Evolutionary conservation across 2,888 invertebrate species (phyloP).

Genomic region (Eristalis tenax): DNA sequence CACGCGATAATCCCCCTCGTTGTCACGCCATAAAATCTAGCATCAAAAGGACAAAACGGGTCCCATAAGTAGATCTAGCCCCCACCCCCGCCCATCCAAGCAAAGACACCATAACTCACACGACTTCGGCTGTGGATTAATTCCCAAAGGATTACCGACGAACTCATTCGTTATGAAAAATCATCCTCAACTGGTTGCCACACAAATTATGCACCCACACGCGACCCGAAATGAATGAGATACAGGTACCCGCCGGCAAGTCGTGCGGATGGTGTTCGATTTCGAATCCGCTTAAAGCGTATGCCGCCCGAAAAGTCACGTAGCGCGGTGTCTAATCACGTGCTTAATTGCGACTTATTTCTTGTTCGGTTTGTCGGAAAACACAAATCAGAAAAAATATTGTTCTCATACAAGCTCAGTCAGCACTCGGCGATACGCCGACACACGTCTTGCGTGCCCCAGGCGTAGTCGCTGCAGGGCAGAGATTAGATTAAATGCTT

Average conservation of each 20-base stretch:
- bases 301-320: slow-evolving; percentile 54
- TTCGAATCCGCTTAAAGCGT: slow-evolving; percentile 38
- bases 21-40: background rate
- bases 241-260: slow-evolving; percentile 10
- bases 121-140: background rate
- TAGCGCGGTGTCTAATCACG: slow-evolving; percentile 51
- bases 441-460: background rate
- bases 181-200: slow-evolving; percentile 1
- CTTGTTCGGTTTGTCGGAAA: background rate
- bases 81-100: background rate
- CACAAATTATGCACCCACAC: slow-evolving; percentile 54
- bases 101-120: background rate
- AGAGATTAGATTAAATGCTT: background rate
- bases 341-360: slow-evolving; percentile 40
- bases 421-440: background rate
- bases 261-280: slow-evolving; percentile 26
- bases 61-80: background rate
- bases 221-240: background rate
- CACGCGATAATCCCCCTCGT: background rate
- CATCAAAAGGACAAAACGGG: background rate
- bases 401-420: background rate
- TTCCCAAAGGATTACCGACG: background rate
- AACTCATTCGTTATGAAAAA: background rate
- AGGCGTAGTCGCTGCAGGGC: background rate
- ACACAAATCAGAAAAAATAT: background rate